Percentiles rank a stretch among this genome's conserved stretches.
These are phyloP conservation scores for Microchrysa polita DNA, from an alignment of 2,888 invertebrate genomes.

Conservation along the genomic window DNA sequence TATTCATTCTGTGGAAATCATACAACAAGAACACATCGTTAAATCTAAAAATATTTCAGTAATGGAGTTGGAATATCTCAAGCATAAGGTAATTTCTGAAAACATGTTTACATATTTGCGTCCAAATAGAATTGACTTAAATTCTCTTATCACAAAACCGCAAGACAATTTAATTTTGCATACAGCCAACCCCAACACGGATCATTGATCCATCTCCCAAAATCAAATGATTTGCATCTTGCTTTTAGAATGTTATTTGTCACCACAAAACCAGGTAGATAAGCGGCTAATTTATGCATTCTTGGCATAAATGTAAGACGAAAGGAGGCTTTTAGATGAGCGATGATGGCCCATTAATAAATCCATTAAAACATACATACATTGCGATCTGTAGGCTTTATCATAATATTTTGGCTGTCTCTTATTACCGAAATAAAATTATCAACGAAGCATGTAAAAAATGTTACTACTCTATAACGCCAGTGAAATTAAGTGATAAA, in stretches of 20 bases:
- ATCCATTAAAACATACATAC: slow-evolving; percentile 42
- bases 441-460: background rate
- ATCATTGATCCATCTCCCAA: slow-evolving; percentile 35
- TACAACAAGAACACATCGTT: slow-evolving; percentile 81
- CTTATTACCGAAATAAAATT: slow-evolving; percentile 44
- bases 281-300: slow-evolving; percentile 22
- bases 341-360: slow-evolving; percentile 40
- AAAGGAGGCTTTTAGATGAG: slow-evolving; percentile 35
- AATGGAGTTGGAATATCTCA: slow-evolving; percentile 76
- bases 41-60: slow-evolving; percentile 73
- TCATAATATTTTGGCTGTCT: slow-evolving; percentile 28
- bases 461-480: background rate
- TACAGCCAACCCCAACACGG: background rate
- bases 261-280: slow-evolving; percentile 20
- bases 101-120: slow-evolving; percentile 5
- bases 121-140: background rate
- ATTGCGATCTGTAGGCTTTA: slow-evolving; percentile 19
- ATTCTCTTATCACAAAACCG: slow-evolving; percentile 15
- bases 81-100: slow-evolving; percentile 68
- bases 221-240: slow-evolving; percentile 13
- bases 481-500: background rate
- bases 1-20: slow-evolving; percentile 85
- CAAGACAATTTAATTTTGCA: slow-evolving; percentile 34
- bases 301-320: slow-evolving; percentile 5
- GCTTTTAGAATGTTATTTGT: background rate